Evolutionary conservation across 2,113 vertebrate species (phyloP).

Genomic region (Ellobius talpinus): DNA sequence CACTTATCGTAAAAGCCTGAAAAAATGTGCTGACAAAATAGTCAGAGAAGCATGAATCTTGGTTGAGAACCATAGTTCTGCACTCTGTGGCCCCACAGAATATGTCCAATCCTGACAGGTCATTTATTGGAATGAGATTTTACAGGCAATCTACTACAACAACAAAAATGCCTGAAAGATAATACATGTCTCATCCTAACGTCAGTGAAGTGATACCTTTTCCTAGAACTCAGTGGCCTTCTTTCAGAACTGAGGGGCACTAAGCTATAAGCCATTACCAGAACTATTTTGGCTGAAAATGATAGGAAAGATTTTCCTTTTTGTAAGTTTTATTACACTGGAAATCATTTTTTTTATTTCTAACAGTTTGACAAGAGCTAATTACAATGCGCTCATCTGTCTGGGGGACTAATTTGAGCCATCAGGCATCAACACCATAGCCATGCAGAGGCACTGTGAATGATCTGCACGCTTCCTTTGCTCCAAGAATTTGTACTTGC

Average conservation of each 20-base stretch:
- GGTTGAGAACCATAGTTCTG: conserved; percentile 14
- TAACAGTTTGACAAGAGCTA: conserved; percentile 82
- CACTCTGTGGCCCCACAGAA: neutral
- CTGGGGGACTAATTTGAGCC: conserved; percentile 75
- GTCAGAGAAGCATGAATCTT: conserved; percentile 15
- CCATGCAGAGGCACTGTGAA: conserved; percentile 72
- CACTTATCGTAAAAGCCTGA: neutral
- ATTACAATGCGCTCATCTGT: conserved; percentile 83
- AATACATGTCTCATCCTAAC: conserved; percentile 15
- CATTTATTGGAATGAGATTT: conserved; percentile 64
- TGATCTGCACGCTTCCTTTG: conserved; percentile 67
- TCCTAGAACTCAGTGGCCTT: conserved; percentile 72
- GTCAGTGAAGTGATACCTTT: conserved; percentile 62
- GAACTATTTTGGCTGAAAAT: conserved; percentile 77
- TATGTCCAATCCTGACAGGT: conserved; percentile 23
- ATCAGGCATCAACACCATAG: conserved; percentile 76
- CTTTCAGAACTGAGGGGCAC: conserved; percentile 80
- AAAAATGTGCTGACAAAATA: conserved; percentile 45
- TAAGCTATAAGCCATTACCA: conserved; percentile 77
- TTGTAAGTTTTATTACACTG: conserved; percentile 78
- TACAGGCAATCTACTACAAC: conserved; percentile 42
- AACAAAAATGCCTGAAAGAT: conserved; percentile 35
- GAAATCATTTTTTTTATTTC: conserved; percentile 80
- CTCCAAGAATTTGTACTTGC: conserved; percentile 78
- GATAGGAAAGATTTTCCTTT: conserved; percentile 72